These are phyloP conservation scores for Oegoconia quadripuncta DNA, from an alignment of 2,888 invertebrate genomes.

Conservation along the genomic window DNA sequence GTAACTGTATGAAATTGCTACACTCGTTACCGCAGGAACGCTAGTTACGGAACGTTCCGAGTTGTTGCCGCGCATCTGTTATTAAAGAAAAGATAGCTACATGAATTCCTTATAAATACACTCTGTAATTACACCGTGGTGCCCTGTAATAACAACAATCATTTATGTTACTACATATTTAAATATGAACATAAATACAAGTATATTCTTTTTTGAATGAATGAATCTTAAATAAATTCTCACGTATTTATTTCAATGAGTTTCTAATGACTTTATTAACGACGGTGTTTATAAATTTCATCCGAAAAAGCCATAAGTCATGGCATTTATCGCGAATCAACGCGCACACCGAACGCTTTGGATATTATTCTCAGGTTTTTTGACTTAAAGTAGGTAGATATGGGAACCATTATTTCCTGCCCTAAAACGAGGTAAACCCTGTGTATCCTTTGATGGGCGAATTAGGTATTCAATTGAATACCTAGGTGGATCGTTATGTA, in stretches of 20 bases:
- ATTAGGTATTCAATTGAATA: too few relatives aligned
- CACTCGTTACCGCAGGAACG: slow-evolving; percentile 32
- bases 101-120: slow-evolving; percentile 34
- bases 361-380: too few relatives aligned
- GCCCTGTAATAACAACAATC: slow-evolving; percentile 13
- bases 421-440: too few relatives aligned
- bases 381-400: too few relatives aligned
- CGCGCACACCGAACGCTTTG: too few relatives aligned
- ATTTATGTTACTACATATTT: slow-evolving; percentile 9
- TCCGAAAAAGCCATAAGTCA: slow-evolving; percentile 38
- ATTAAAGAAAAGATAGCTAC: slow-evolving; percentile 49
- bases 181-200: slow-evolving; percentile 20
- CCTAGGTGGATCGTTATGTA: too few relatives aligned
- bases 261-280: slow-evolving; percentile 19
- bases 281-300: slow-evolving; percentile 27
- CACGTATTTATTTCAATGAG: too few relatives aligned
- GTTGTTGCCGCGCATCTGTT: slow-evolving; percentile 37
- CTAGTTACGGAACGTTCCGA: slow-evolving; percentile 28
- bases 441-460: too few relatives aligned
- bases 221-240: too few relatives aligned
- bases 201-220: too few relatives aligned
- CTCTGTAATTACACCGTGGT: slow-evolving; percentile 22
- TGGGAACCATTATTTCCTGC: too few relatives aligned
- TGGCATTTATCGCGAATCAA: slow-evolving; percentile 34
- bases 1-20: slow-evolving; percentile 54